Base-by-base conservation (phyloP, 2,797 vertebrate genomes). In the Centroberyx gerrardi region DNA sequence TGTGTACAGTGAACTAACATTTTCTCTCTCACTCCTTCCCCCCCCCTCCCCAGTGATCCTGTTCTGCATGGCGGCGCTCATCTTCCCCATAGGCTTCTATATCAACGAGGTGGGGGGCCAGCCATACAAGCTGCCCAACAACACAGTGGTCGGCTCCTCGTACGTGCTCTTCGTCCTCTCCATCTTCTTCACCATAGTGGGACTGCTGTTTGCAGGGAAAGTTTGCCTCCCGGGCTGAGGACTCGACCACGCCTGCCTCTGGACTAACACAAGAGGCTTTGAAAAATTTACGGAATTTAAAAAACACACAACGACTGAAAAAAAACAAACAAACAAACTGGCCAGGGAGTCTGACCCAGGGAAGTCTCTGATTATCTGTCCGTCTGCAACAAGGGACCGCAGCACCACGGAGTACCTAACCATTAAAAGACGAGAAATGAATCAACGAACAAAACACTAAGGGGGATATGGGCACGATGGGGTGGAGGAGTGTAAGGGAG, bases 21-120 rank as follows among this genome's bases (percentile, higher is more conserved):
- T 27, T 38, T 1, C 55, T 87, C 53, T 88, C 38, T 88, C 36
- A 40, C 84, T 93, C 73, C 87, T 79, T 89, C 74, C 84, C 66
- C 38, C 87, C n/a, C n/a, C n/a, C n/a, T n/a, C n/a, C n/a, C 31
- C 96, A 99, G 98, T 99, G 98, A 97, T 99, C 96, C 96, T 99
- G 87, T 98, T 99, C 96, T 99, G 98, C 93, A 98, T 99, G 98
- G 98, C 98, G 74, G 98, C 98, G 54, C 97, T 99, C 92, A 99
- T 99, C 96, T 99, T 99, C 92, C 98, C 98, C 72, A 98, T 99
- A 95, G 98, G 98, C 95, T 99, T 99, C 96, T 99, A 99, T 95
- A 98, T 99, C 95, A 98, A 95, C 89, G 98, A 99, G 96, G 97
- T 99, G 83, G 98, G 98, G 88, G 98, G 98, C 68, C 98, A 99